Evolutionary conservation across 2,797 vertebrate genomes (phyloP), one percentile per base, ranked within the genome.

Genomic region (Danio jaintianensis): DNA sequence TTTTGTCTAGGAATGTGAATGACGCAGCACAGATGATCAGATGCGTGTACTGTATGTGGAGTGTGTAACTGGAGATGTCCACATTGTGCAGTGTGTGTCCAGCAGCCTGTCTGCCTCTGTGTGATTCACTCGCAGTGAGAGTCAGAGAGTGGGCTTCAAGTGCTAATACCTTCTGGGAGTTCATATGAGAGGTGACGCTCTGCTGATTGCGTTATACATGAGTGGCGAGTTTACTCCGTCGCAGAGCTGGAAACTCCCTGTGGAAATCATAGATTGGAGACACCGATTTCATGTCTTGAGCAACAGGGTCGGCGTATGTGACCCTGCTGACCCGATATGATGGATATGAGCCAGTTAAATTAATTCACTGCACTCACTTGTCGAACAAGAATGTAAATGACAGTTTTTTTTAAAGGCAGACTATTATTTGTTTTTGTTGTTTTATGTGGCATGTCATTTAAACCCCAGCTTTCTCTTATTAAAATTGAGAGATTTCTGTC

Each of bases 91-190:
- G 12, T n/a, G 63, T 38, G 70, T 38, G 70, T 43, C 75, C 55
- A 69, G 63, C 22, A 43, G 50, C 29, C 29, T 29, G 74, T 66
- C 56, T 63, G 20, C 70, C 11, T 40, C n/a, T 22, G 20, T 45
- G 48, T 55, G 59, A 75, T 53, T 75, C 73, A 53, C 74, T 55
- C 61, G 43, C 48, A 75, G 43, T 62, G 50, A 15, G 40, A 73
- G 50, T 13, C 5, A 22, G 22, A 50, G 62, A 50, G 43, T 52
- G 40, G 36, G 53, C 83, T 78, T 78, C 50, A 70, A 75, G 69
- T 82, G 73, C 53, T 70, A 82, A 86, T 82, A 56, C 48, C 72
- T 52, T 84, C 82, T 70, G 59, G 6, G 45, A 79, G 62, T 75
- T 79, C 13, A 80, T 52, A 79, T 63, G 50, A 69, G 71, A 83